Evolutionary conservation across 2,797 vertebrate species (phyloP).

Genomic region (Microchirus variegatus): DNA sequence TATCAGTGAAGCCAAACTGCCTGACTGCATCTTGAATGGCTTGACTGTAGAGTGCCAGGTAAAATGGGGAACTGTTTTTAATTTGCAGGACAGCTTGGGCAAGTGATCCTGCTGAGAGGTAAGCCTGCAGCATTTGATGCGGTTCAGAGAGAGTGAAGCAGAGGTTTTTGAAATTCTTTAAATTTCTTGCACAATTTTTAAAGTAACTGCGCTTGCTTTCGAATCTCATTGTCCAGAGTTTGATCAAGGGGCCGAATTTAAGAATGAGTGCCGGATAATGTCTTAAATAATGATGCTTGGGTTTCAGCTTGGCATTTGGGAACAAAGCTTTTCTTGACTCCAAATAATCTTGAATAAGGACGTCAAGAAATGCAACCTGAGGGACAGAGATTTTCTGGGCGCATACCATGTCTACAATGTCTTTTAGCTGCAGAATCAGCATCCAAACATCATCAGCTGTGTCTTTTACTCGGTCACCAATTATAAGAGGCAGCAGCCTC

Average conservation of each 20-base stretch:
- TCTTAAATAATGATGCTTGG: constrained; percentile 9
- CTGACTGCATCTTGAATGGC: no score
- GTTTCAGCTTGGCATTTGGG: background rate
- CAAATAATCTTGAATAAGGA: background rate
- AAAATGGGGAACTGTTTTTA: no score
- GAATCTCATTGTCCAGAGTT: constrained; percentile 11
- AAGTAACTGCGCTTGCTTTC: constrained; percentile 14
- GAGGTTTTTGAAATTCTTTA: constrained; percentile 9
- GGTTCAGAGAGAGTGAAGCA: constrained; percentile 1
- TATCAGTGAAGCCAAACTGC: constrained; percentile 8
- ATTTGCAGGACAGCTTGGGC: no score
- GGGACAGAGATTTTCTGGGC: background rate
- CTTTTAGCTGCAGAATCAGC: constrained; percentile 6
- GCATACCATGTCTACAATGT: background rate
- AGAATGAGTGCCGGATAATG: constrained; percentile 2
- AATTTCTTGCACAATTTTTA: background rate
- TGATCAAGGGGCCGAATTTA: constrained; percentile 11
- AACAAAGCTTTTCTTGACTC: constrained; percentile 1
- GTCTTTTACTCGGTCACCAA: constrained; percentile 21
- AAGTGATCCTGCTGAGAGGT: no score
- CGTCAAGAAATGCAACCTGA: constrained; percentile 1
- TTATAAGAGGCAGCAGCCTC: constrained; percentile 17
- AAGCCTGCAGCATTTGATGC: no score
- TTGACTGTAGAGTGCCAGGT: no score
- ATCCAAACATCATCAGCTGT: background rate